Base-by-base conservation (phyloP, 1,140 invertebrate species). In the Nasonia vitripennis region DNA sequence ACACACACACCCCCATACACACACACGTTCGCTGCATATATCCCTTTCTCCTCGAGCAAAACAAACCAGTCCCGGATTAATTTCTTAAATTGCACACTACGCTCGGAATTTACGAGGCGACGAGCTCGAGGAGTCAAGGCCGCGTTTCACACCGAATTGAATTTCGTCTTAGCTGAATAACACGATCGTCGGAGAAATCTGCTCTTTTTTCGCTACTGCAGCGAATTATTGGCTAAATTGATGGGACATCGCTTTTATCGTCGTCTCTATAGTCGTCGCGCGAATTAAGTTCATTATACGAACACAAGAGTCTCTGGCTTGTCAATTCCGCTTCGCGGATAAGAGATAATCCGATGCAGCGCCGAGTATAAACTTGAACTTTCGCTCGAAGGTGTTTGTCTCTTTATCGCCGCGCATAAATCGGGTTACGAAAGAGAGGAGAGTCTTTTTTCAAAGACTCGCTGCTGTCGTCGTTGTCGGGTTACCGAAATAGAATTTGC, bases 51-150 rank as follows among this genome's bases (percentile, higher is more conserved):
- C 23, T 27, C 0, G 31, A 27, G 68, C 27, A n/a, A 71, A 71
- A 27, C 31, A 11, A 71, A 34, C 4, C 71, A 12, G 17, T n/a
- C 37, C 37, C 34, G 20, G 11, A 74, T 74, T 74, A 20, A 75
- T 75, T 75, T 75, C 27, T 75, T 75, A 75, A 75, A 75, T 75
- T 45, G 74, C 12, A 11, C 10, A 34, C 23, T 12, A 17, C 68
- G 23, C 68, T 27, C 27, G 68, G 34, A 71, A 71, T 71, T 71
- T 71, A 71, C 34, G 34, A 37, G 34, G 34, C 34, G 34, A 0
- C 34, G 34, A 37, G 34, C 67, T n/a, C 23, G 68, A 27, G 0
- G 27, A 71, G 68, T 34, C 68, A 71, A 71, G 68, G 68, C 9
- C 27, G 68, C 55, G 20, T n/a, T 62, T 62, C 17, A 20, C 55